Evolutionary conservation across 2,888 invertebrate species (phyloP).

Genomic region (Drosophila sordidula): DNA sequence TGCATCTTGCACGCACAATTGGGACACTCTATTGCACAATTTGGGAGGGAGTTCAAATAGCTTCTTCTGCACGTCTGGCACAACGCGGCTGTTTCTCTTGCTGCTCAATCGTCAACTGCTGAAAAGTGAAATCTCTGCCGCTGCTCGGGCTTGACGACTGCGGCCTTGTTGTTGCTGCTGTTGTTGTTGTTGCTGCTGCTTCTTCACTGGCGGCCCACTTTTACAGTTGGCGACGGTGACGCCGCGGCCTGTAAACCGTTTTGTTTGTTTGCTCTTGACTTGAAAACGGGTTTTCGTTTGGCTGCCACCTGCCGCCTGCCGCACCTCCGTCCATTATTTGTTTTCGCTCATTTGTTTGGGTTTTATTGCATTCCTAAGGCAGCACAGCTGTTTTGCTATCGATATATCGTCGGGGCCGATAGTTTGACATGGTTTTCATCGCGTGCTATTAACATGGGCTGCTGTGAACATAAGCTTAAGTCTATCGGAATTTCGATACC

Average conservation of each 20-base stretch:
- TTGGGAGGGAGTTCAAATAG: constrained; percentile 7
- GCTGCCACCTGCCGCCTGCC: constrained; percentile 26
- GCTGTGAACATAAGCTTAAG: no score
- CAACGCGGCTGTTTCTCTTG: constrained; percentile 24
- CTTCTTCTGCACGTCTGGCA: constrained; percentile 7
- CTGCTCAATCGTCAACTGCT: constrained; percentile 39
- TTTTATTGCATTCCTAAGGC: constrained; percentile 19
- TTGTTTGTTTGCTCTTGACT: constrained; percentile 71
- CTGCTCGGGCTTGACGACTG: constrained; percentile 37
- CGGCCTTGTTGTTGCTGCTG: constrained; percentile 29
- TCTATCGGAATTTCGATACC: background rate
- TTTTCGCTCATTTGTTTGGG: constrained; percentile 35
- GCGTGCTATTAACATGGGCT: no score
- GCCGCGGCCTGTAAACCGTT: constrained; percentile 43
- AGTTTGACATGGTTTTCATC: no score
- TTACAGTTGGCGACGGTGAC: constrained; percentile 55
- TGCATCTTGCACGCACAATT: constrained; percentile 44
- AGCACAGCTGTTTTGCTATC: constrained; percentile 40
- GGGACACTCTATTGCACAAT: constrained; percentile 6
- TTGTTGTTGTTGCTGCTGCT: constrained; percentile 9
- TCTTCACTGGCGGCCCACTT: constrained; percentile 67
- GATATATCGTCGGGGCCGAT: constrained; percentile 23
- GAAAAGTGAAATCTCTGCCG: constrained; percentile 56
- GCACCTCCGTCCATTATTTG: constrained; percentile 24
- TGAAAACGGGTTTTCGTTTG: constrained; percentile 48